Conservation (phyloP, 2,797 vertebrate genomes). For the Telmatherina bonti region DNA sequence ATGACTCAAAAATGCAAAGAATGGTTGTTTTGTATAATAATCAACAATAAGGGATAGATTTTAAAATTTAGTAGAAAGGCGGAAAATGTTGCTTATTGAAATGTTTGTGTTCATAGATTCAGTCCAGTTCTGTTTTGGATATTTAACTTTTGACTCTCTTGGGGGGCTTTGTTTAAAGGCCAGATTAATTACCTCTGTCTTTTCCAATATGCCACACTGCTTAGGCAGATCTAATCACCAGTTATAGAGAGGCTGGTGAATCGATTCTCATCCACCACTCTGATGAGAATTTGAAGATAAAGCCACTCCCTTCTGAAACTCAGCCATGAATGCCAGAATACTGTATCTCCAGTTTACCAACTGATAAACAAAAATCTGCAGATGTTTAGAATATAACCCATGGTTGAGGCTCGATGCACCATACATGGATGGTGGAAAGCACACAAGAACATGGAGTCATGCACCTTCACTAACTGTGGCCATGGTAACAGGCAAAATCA, state of each 20-base stretch:
- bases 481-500: slow-evolving; percentile 81
- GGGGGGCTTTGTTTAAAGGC: slow-evolving; percentile 53
- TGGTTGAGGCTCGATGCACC: slow-evolving; percentile 27
- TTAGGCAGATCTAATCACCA: slow-evolving; percentile 58
- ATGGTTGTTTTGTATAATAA: slow-evolving; percentile 25
- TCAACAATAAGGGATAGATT: neutral
- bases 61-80: slow-evolving; percentile 10
- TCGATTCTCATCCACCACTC: slow-evolving; percentile 43
- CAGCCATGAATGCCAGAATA: slow-evolving; percentile 32
- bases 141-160: slow-evolving; percentile 34
- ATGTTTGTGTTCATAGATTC: slow-evolving; percentile 12
- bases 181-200: slow-evolving; percentile 61
- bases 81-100: slow-evolving; percentile 12
- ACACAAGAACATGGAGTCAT: slow-evolving; percentile 64
- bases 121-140: slow-evolving; percentile 27
- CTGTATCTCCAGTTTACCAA: neutral
- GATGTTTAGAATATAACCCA: slow-evolving; percentile 12
- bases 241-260: slow-evolving; percentile 42
- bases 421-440: slow-evolving; percentile 52
- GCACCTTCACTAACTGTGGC: slow-evolving; percentile 79
- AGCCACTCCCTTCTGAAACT: slow-evolving; percentile 61
- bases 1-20: slow-evolving; percentile 30
- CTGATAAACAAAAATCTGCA: slow-evolving; percentile 19
- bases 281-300: slow-evolving; percentile 54
- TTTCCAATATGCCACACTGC: slow-evolving; percentile 53